A percentile compares a stretch with the other conserved stretches of the same genome.
Conservation (phyloP, 2,797 vertebrate genomes). For the Hyperoplus lanceolatus region DNA sequence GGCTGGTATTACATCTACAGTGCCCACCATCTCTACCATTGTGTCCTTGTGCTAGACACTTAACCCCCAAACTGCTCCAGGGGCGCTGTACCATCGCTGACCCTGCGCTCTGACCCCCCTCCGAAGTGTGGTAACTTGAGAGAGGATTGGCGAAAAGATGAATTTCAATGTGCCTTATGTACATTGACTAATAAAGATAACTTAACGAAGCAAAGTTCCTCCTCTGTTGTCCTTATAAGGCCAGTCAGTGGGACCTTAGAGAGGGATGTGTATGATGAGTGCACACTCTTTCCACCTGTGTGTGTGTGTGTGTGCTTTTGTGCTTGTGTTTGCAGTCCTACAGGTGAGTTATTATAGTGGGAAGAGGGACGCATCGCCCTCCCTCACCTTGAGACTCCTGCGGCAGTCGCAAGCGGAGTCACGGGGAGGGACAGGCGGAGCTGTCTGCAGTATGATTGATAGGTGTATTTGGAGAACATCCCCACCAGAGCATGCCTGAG, state of each 20-base stretch:
- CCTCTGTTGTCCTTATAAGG: conserved; percentile 31
- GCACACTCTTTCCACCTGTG: not conserved
- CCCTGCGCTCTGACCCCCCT: no score
- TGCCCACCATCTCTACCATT: no score
- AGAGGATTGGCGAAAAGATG: no score
- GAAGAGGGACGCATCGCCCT: conserved; percentile 52
- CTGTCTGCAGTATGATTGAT: conserved; percentile 78
- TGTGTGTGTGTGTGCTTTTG: not conserved
- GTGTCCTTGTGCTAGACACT: no score
- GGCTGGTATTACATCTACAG: no score
- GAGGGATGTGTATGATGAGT: conserved; percentile 19
- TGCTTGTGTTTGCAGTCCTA: conserved; percentile 21
- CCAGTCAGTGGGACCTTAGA: conserved; percentile 6
- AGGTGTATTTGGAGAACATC: conserved; percentile 79
- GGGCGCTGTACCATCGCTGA: no score
- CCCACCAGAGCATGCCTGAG: conserved; percentile 74
- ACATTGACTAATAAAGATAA: no score
- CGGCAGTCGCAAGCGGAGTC: conserved; percentile 29
- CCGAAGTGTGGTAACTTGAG: no score
- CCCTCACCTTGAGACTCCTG: conserved; percentile 77
- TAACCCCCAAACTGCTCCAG: no score
- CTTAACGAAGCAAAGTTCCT: conserved; percentile 5
- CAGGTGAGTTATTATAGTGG: conserved; percentile 64
- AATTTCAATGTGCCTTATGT: no score
- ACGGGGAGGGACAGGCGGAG: conserved; percentile 38